Percentiles rank a stretch among this genome's conserved stretches.
Conservation (phyloP, 1,140 invertebrate species). For the Tetramorium simillimum region DNA sequence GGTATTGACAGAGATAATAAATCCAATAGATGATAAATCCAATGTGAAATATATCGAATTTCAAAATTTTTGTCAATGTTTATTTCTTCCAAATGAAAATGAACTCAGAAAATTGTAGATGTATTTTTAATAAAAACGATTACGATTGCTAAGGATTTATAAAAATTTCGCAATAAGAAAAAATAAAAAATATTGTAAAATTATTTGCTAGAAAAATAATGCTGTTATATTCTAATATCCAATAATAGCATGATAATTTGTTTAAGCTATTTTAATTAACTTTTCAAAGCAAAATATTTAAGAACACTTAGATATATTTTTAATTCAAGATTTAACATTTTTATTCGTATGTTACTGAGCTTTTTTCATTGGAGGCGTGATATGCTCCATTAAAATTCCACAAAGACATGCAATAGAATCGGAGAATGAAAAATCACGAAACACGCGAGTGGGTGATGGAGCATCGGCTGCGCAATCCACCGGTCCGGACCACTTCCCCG, state of each 20-base stretch:
- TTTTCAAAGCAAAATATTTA: background rate
- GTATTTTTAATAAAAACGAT: background rate
- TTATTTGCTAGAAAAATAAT: constrained; percentile 1
- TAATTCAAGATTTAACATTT: background rate
- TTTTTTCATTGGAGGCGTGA: background rate
- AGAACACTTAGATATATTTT: background rate
- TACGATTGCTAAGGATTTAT: background rate
- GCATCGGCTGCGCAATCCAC: constrained; percentile 59
- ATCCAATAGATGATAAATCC: background rate
- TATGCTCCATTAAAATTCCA: background rate
- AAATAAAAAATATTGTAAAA: background rate
- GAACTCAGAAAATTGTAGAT: background rate
- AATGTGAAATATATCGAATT: background rate
- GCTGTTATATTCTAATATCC: background rate
- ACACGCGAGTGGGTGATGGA: constrained; percentile 30
- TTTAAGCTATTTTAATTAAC: background rate
- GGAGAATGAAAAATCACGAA: constrained; percentile 27
- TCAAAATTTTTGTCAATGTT: background rate
- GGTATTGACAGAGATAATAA: constrained; percentile 11
- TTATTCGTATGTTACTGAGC: background rate
- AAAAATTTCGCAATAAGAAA: background rate
- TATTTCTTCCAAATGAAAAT: background rate
- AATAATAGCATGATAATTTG: background rate
- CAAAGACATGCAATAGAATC: background rate
- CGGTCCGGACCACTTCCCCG: constrained; percentile 40